phyloP scores from a whole-genome alignment of 1,140 invertebrate species.

The Thaumetopoea pityocampa region DNA sequence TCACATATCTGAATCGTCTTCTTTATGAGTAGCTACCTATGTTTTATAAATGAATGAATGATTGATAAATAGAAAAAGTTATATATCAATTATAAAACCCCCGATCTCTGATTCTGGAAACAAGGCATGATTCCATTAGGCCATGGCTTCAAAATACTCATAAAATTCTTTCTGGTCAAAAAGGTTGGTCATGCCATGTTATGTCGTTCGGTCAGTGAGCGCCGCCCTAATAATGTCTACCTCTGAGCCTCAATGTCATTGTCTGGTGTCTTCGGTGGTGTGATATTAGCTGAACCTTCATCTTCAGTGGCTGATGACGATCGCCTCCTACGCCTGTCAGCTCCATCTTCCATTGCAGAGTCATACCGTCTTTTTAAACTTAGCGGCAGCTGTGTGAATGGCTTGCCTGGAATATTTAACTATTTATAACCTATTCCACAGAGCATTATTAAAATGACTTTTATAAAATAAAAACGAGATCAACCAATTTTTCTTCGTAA shows the following conservation, averaged over 20 bases:
- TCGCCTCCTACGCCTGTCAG: constrained; percentile 48
- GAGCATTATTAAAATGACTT: background rate
- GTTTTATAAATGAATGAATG: too few species aligned
- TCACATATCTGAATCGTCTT: too few species aligned
- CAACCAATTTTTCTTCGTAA: too few species aligned
- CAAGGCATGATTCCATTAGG: too few species aligned
- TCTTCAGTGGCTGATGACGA: constrained; percentile 69
- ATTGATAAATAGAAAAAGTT: too few species aligned
- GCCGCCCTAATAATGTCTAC: constrained; percentile 27
- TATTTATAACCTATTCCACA: background rate
- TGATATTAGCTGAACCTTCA: constrained; percentile 65
- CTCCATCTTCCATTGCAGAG: constrained; percentile 48
- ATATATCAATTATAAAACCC: too few species aligned
- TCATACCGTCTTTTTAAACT: constrained; percentile 60
- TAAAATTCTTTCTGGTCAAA: too few species aligned
- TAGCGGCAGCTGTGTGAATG: constrained; percentile 60
- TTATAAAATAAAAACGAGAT: background rate
- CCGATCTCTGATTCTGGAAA: too few species aligned
- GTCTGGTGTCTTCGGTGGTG: constrained; percentile 66
- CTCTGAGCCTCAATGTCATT: constrained; percentile 64
- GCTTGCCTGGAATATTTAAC: constrained; percentile 47
- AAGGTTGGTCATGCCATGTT: too few species aligned
- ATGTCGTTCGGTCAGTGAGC: too few species aligned
- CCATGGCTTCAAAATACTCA: too few species aligned
- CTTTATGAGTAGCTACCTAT: too few species aligned